phyloP scores from a whole-genome alignment of 2,888 invertebrate genomes.

The Geotrupes spiniger region DNA sequence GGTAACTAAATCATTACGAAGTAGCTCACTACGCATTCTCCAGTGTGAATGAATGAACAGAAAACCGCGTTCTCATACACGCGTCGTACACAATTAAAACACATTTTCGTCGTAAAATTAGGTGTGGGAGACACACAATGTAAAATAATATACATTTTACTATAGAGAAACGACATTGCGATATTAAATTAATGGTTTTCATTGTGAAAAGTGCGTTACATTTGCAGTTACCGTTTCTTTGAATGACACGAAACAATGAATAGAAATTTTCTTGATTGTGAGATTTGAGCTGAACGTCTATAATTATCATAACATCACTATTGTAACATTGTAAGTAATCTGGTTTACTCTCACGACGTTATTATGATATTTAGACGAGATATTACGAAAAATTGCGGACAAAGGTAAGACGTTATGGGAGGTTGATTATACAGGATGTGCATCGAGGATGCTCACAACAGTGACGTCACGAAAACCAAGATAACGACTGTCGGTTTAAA shows the following conservation, averaged over 20 bases:
- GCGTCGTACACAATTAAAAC: slow-evolving; percentile 1
- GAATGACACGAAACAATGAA: slow-evolving; percentile 13
- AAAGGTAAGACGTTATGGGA: too few species aligned
- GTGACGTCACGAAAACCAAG: too few species aligned
- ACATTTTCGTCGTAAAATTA: not conserved
- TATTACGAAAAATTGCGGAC: slow-evolving; percentile 28
- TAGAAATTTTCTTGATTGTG: slow-evolving; percentile 19
- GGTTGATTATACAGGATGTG: slow-evolving; percentile 11
- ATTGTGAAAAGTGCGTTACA: too few species aligned
- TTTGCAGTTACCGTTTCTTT: too few species aligned
- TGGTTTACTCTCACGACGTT: slow-evolving; percentile 26
- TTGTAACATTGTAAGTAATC: slow-evolving; percentile 20
- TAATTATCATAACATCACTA: slow-evolving; percentile 23
- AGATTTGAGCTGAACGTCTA: slow-evolving; percentile 8
- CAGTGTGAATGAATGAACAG: slow-evolving; percentile 34
- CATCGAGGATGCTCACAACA: too few species aligned
- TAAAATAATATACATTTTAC: not conserved
- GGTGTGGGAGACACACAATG: not conserved
- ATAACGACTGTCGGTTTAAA: too few species aligned
- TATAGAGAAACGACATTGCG: too few species aligned
- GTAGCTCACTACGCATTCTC: slow-evolving; percentile 39
- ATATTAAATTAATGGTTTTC: too few species aligned
- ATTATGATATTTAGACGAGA: slow-evolving; percentile 26
- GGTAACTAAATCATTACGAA: slow-evolving; percentile 33
- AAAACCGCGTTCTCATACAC: slow-evolving; percentile 32